phyloP scores from a whole-genome alignment of 1,140 invertebrate genomes.

The Drosophila setifemur region DNA sequence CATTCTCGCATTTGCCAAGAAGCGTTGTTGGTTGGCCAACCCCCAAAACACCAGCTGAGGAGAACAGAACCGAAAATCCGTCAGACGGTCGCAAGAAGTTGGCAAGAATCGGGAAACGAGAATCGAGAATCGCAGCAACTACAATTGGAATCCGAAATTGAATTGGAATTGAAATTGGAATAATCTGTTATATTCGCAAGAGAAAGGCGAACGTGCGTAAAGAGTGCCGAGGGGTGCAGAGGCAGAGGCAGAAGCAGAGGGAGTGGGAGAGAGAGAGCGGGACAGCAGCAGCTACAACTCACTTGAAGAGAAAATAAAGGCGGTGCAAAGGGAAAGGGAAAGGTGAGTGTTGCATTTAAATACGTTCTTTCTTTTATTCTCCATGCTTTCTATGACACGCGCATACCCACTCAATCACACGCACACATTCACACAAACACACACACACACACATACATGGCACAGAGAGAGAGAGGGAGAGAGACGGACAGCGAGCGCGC shows the following conservation, averaged over 20 bases:
- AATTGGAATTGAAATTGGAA: no score
- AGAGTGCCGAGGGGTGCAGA: no score
- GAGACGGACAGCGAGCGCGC: slow-evolving; percentile 11
- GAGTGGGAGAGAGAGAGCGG: no score
- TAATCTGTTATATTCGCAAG: neutral
- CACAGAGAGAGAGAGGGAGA: neutral
- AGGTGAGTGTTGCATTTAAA: slow-evolving; percentile 53
- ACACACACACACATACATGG: slow-evolving; percentile 2
- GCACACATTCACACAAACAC: slow-evolving; percentile 3
- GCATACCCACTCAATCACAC: slow-evolving; percentile 17
- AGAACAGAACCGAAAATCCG: neutral
- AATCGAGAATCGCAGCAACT: neutral
- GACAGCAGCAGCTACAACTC: neutral
- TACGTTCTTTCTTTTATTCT: slow-evolving; percentile 15
- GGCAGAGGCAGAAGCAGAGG: no score
- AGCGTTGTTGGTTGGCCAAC: slow-evolving; percentile 17
- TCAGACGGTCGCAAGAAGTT: neutral
- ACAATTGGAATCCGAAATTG: no score
- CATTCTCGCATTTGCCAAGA: slow-evolving; percentile 13
- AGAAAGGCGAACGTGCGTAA: neutral
- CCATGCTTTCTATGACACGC: slow-evolving; percentile 32
- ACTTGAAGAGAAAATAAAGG: neutral
- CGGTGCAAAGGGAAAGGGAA: slow-evolving; percentile 2
- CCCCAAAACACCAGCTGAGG: slow-evolving; percentile 15
- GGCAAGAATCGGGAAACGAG: neutral